These are phyloP conservation scores for Metallyticus violacea DNA, from an alignment of 2,888 invertebrate species.

Conservation along the genomic window DNA sequence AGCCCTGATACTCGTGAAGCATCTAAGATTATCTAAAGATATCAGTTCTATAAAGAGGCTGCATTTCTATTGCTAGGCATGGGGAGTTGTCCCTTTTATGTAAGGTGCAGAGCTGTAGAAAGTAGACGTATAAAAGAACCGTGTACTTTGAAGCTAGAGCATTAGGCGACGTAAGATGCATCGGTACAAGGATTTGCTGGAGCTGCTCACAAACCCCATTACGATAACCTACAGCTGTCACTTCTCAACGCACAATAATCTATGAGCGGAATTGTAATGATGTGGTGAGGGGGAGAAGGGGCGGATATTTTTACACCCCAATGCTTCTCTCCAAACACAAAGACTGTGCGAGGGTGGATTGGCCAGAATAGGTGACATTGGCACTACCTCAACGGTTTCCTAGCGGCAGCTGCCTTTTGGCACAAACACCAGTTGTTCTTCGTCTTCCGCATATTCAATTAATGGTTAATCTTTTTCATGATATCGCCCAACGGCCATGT, in stretches of 20 bases:
- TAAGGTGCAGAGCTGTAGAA: neutral
- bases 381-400: neutral
- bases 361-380: neutral
- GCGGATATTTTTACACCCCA: conserved; percentile 6
- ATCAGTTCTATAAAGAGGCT: no score
- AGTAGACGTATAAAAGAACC: no score
- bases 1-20: no score
- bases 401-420: neutral
- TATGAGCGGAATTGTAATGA: conserved; percentile 4
- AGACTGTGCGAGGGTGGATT: neutral
- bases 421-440: neutral
- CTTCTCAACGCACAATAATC: neutral
- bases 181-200: neutral
- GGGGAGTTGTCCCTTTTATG: no score
- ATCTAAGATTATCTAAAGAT: no score
- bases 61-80: no score
- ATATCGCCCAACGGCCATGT: neutral
- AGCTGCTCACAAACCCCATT: neutral
- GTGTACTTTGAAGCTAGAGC: neutral
- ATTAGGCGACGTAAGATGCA: neutral
- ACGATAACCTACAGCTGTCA: neutral
- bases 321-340: neutral
- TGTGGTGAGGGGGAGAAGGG: neutral
- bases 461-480: neutral
- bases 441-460: neutral